Conservation (phyloP, 2,888 invertebrate genomes). For the Leptopilina syphax region DNA sequence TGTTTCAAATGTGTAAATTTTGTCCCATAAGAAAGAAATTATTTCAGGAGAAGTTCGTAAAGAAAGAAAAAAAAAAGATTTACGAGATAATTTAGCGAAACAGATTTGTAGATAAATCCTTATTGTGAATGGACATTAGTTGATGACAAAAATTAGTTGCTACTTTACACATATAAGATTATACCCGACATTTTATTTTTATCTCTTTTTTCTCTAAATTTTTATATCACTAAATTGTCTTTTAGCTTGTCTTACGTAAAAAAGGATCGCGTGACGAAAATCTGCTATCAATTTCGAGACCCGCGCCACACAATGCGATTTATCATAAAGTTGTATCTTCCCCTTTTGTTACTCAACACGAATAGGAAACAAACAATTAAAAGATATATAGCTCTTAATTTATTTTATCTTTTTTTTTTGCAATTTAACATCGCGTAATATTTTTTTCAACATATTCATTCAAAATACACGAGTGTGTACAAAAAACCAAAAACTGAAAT, state of each 20-base stretch:
- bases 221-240: too few relatives aligned
- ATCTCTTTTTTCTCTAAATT: not conserved
- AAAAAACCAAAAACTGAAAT: not conserved
- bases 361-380: constrained; percentile 2
- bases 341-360: constrained; percentile 6
- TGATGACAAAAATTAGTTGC: constrained; percentile 14
- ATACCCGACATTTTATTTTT: not conserved
- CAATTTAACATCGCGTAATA: not conserved
- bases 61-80: not conserved
- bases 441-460: not conserved
- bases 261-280: constrained; percentile 25
- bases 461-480: too few relatives aligned
- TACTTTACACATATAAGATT: not conserved
- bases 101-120: constrained; percentile 11
- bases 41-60: not conserved
- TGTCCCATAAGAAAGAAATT: not conserved
- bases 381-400: constrained; percentile 7
- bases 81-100: constrained; percentile 11
- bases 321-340: constrained; percentile 37
- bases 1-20: too few relatives aligned
- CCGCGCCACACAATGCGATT: constrained; percentile 13
- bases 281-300: constrained; percentile 30
- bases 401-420: not conserved
- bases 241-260: not conserved
- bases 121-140: not conserved